Evolutionary conservation across 2,888 invertebrate species (phyloP).

Genomic region (Pheosia tremula): DNA sequence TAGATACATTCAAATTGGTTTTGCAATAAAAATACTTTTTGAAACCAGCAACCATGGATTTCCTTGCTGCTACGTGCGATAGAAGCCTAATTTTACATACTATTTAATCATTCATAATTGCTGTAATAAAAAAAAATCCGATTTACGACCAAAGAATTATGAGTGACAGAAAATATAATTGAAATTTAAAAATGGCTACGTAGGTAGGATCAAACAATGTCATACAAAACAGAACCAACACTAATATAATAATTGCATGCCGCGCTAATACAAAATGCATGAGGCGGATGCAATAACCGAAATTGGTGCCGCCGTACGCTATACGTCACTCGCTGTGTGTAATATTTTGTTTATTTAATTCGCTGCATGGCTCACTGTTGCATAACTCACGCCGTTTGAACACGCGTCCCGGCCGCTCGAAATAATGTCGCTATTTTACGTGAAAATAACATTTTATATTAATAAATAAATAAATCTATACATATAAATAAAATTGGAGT

Average conservation of each 20-base stretch:
- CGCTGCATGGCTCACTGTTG: slow-evolving; percentile 25
- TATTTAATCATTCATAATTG: no score
- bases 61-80: no score
- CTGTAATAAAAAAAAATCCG: no score
- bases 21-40: no score
- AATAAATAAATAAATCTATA: no score
- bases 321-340: slow-evolving; percentile 21
- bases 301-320: slow-evolving; percentile 34
- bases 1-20: no score
- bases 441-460: not conserved
- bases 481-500: no score
- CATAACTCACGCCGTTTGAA: slow-evolving; percentile 15
- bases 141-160: no score
- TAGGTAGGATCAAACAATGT: slow-evolving; percentile 22
- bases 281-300: slow-evolving; percentile 52
- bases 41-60: no score
- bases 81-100: no score
- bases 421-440: not conserved
- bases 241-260: slow-evolving; percentile 51
- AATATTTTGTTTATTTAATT: slow-evolving; percentile 51
- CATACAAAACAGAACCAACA: slow-evolving; percentile 38
- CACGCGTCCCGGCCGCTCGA: not conserved
- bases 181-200: not conserved
- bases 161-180: no score
- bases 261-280: slow-evolving; percentile 55